phyloP scores from a whole-genome alignment of 1,140 invertebrate species.

The Glossosoma conforme region DNA sequence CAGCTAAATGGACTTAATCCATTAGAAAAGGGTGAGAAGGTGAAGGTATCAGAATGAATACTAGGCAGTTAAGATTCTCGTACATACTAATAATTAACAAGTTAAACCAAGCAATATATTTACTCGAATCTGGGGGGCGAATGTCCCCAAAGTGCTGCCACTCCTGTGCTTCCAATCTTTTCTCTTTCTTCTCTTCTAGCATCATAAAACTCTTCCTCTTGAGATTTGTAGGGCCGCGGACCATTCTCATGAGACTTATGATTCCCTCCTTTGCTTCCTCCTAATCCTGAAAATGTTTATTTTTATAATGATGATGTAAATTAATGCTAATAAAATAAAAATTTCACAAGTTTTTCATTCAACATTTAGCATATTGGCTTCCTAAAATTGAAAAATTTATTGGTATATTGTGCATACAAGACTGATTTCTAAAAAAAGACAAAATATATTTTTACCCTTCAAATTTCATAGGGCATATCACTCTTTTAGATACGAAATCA shows the following conservation, averaged over 20 bases:
- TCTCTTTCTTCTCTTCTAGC: slow-evolving; percentile 65
- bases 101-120: slow-evolving; percentile 39
- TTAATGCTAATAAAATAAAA: not conserved
- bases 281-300: slow-evolving; percentile 4
- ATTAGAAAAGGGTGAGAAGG: no score
- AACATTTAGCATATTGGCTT: not conserved
- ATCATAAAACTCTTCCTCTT: slow-evolving; percentile 59
- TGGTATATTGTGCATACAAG: no score
- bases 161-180: slow-evolving; percentile 63
- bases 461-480: no score
- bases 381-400: not conserved
- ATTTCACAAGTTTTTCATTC: not conserved
- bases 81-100: no score
- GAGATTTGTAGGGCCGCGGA: slow-evolving; percentile 39
- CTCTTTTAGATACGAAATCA: not conserved
- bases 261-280: slow-evolving; percentile 31
- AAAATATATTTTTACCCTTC: no score
- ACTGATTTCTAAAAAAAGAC: no score
- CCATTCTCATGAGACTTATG: slow-evolving; percentile 16
- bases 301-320: not conserved
- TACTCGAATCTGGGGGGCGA: slow-evolving; percentile 63
- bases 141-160: slow-evolving; percentile 65
- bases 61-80: no score
- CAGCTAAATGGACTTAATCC: no score
- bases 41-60: no score